phyloP scores from a whole-genome alignment of 2,888 invertebrate species.

The Melieria picta region DNA sequence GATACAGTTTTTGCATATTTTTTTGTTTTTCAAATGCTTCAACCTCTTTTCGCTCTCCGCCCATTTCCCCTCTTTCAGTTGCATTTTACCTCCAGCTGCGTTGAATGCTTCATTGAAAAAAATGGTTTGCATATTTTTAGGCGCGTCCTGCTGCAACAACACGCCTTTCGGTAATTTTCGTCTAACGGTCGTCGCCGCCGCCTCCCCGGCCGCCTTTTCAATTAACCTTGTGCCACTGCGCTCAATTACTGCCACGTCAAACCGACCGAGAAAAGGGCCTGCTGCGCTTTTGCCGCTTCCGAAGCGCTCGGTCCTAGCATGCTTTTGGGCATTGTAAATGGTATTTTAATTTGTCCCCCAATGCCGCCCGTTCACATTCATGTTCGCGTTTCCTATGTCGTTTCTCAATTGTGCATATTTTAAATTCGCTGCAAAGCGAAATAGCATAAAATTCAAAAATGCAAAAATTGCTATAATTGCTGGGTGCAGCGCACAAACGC shows the following conservation, averaged over 20 bases:
- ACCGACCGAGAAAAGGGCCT: no score
- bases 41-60: background rate
- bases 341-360: background rate
- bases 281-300: background rate
- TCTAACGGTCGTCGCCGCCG: conserved; percentile 5
- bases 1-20: background rate
- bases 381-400: background rate
- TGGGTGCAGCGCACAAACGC: no score
- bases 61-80: background rate
- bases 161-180: conserved; percentile 1
- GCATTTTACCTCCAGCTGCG: background rate
- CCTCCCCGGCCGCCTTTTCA: conserved; percentile 13
- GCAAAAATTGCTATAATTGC: no score
- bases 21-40: background rate
- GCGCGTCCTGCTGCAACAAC: background rate
- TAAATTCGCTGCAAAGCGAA: no score
- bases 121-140: no score
- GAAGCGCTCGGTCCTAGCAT: conserved; percentile 1
- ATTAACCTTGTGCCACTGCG: conserved; percentile 26
- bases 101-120: no score
- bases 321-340: conserved; percentile 8
- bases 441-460: no score
- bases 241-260: conserved; percentile 8
- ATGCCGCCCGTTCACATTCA: background rate
- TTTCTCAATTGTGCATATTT: no score